Evolutionary conservation across 2,113 vertebrate species (phyloP).

Genomic region (Poecile atricapillus): DNA sequence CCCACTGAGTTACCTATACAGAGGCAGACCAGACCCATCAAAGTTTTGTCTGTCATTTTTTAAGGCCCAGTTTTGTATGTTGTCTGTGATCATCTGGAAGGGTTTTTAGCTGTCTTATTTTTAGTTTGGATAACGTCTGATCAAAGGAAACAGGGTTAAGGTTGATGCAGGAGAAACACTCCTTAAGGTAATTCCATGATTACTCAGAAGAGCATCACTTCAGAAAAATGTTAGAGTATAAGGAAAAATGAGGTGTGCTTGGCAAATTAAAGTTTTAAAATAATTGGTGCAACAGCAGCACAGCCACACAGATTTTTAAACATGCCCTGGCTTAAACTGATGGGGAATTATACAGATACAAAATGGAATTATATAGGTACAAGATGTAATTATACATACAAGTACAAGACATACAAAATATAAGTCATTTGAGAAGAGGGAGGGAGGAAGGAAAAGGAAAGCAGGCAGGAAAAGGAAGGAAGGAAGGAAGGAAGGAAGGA

Average conservation of each 20-base stretch:
- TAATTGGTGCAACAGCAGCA: neutral
- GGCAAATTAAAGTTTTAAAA: neutral
- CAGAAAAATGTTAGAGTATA: neutral
- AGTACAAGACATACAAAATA: neutral
- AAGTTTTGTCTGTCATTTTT: neutral
- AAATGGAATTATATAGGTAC: neutral
- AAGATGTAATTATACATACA: neutral
- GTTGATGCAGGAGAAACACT: neutral
- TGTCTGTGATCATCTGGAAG: neutral
- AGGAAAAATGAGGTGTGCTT: neutral
- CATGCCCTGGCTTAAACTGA: neutral
- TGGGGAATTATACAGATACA: neutral
- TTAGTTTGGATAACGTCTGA: conserved; percentile 6
- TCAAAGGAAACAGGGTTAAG: conserved; percentile 14
- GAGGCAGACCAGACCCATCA: neutral
- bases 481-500: too few species aligned
- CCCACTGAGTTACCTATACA: neutral
- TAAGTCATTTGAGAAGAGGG: neutral
- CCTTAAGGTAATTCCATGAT: neutral
- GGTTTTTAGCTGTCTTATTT: neutral
- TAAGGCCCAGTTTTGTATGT: neutral
- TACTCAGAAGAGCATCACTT: conserved; percentile 5
- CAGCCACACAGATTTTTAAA: neutral
- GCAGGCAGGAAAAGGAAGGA: neutral
- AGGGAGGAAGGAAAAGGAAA: neutral